Evolutionary conservation across 2,888 invertebrate species (phyloP), one percentile per base, ranked within the genome.

Genomic region (Watsonalla cultraria): DNA sequence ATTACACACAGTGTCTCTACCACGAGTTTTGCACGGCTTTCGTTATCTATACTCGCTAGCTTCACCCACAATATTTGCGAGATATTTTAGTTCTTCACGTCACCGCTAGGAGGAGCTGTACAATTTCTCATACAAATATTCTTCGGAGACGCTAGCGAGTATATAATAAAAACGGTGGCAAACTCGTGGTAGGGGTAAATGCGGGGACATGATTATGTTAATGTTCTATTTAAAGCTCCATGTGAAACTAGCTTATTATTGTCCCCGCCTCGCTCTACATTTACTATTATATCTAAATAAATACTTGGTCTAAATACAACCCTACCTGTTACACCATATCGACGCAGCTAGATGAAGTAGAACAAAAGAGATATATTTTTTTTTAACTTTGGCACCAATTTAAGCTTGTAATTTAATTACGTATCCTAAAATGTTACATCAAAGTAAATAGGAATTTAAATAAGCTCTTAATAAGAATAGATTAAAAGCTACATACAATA

Each of bases 281-380:
- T 71, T 57, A 58, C 76, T 80, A 80, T 67, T 61, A 67, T 70
- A 68, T 63, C 76, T 77, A 79, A 80, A 81, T 85, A 85, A 84
- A 84, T 85, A 86, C 75, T 80, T 78, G 68, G 70, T 75, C 80
- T 84, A 82, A 79, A 78, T 80, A 80, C 77, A 80, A 77, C 70
- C 76, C 72, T 76, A 77, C 74, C 76, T 78, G 76, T 72, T 77
- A 74, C 72, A 72, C 66, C 67, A 64, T 64, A 57, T 62, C 58
- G 63, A 46, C 35, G 35, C 37, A 49, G 37, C 37, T 58, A 60
- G 56, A 57, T 51, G 58, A 52, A 54, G 54, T 45, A 59, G 57
- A 57, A 55, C 50, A 50, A 53, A 47, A 49, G 49, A 52, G 46
- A 50, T 52, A 48, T 9, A 59, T 50, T 46, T 53, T 11, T n/a